Percentiles rank a stretch among this genome's conserved stretches.
Evolutionary conservation across 2,797 vertebrate genomes (phyloP).

Genomic region (Alcedo atthis): DNA sequence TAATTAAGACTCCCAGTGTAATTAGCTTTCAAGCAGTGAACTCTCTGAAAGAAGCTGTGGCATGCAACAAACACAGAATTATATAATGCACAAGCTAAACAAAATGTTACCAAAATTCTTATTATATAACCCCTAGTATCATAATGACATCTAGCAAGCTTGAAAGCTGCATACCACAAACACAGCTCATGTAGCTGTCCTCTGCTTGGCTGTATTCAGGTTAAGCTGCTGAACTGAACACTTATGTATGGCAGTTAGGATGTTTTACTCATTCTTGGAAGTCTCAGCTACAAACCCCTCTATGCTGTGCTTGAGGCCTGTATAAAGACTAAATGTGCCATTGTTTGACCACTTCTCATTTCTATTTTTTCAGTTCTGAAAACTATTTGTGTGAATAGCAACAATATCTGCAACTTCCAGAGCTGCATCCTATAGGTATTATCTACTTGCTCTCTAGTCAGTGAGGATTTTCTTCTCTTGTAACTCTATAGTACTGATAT

Average conservation of each 20-base stretch:
- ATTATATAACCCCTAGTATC: not conserved
- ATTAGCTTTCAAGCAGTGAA: not conserved
- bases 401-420: not conserved
- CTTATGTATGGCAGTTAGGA: not conserved
- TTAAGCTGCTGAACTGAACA: not conserved
- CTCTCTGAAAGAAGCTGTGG: not conserved
- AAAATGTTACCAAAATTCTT: not conserved
- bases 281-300: not conserved
- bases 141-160: not conserved
- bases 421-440: accelerated
- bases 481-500: not conserved
- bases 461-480: not conserved
- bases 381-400: not conserved
- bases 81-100: not conserved
- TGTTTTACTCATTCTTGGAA: not conserved
- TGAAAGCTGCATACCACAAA: not conserved
- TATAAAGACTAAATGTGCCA: not conserved
- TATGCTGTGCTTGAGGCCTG: not conserved
- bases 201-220: not conserved
- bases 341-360: accelerated
- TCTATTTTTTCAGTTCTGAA: not conserved
- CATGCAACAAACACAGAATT: conserved; percentile 9
- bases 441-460: not conserved
- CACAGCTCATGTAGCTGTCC: not conserved
- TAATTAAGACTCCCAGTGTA: not conserved